A percentile compares a stretch with the other conserved stretches of the same genome.
These are phyloP conservation scores for Tanytarsus gracilentus DNA, from an alignment of 2,888 invertebrate genomes.

Conservation along the genomic window DNA sequence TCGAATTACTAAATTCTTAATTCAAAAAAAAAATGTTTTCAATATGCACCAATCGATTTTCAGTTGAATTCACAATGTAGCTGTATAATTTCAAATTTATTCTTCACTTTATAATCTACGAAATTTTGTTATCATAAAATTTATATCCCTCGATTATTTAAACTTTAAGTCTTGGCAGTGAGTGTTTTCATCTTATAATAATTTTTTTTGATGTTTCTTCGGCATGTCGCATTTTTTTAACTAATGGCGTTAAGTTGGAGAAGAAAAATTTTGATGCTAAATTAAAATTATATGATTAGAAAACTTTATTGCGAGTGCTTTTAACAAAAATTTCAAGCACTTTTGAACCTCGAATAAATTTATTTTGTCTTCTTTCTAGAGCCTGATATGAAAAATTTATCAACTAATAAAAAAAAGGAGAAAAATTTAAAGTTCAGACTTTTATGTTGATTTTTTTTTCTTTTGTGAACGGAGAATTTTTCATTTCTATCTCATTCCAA, in stretches of 20 bases:
- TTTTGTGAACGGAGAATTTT: background rate
- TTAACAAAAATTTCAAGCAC: background rate
- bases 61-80: conserved; percentile 21
- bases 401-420: background rate
- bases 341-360: background rate
- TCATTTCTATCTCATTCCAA: conserved; percentile 11
- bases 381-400: too few relatives aligned
- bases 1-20: conserved; percentile 24
- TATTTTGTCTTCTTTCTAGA: too few relatives aligned
- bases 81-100: background rate
- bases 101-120: conserved; percentile 13
- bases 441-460: conserved; percentile 11
- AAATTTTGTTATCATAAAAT: conserved; percentile 12
- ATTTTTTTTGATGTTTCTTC: conserved; percentile 17
- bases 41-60: conserved; percentile 27
- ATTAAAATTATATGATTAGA: background rate
- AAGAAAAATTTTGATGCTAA: background rate
- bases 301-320: background rate
- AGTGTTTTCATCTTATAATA: conserved; percentile 17
- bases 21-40: conserved; percentile 13
- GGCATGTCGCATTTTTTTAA: background rate
- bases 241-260: conserved; percentile 4
- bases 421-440: background rate
- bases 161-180: conserved; percentile 29
- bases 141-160: conserved; percentile 21